These are phyloP conservation scores for Tachyglossus aculeatus DNA, from an alignment of 2,797 vertebrate genomes.

Conservation along the genomic window DNA sequence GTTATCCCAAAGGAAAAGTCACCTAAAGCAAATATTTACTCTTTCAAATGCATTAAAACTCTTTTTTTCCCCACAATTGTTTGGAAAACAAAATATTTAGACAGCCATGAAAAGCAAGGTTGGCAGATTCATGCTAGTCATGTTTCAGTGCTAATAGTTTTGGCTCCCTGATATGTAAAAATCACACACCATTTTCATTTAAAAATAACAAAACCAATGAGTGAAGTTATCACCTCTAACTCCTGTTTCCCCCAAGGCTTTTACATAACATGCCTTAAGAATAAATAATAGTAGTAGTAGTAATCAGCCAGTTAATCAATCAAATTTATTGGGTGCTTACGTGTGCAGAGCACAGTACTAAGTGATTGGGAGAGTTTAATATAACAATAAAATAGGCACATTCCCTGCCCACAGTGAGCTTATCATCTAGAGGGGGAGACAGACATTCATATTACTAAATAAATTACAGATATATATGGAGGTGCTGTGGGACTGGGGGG, in stretches of 20 bases:
- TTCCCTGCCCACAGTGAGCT: too few relatives aligned
- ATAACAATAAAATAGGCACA: too few relatives aligned
- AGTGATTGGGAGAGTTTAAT: too few relatives aligned
- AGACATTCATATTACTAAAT: too few relatives aligned
- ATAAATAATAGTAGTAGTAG: too few relatives aligned
- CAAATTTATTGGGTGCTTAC: too few relatives aligned
- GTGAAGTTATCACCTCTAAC: slow-evolving; percentile 33
- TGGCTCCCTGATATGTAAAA: slow-evolving; percentile 25
- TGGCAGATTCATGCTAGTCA: slow-evolving; percentile 7
- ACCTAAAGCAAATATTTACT: slow-evolving; percentile 12
- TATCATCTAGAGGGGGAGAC: too few relatives aligned
- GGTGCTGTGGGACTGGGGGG: too few relatives aligned
- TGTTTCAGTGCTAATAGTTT: background rate
- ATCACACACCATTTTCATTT: slow-evolving; percentile 21
- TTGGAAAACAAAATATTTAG: slow-evolving; percentile 44
- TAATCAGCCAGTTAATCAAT: too few relatives aligned
- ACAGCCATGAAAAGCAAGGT: slow-evolving; percentile 15
- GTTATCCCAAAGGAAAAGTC: background rate
- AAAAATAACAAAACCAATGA: slow-evolving; percentile 27
- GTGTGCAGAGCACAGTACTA: too few relatives aligned
- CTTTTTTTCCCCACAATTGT: background rate
- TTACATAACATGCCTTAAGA: too few relatives aligned
- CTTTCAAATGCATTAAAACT: slow-evolving; percentile 28
- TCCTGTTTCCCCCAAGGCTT: background rate
- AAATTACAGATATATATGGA: too few relatives aligned